Conservation (phyloP, 2,797 vertebrate species). For the Sebastes glaucus region DNA sequence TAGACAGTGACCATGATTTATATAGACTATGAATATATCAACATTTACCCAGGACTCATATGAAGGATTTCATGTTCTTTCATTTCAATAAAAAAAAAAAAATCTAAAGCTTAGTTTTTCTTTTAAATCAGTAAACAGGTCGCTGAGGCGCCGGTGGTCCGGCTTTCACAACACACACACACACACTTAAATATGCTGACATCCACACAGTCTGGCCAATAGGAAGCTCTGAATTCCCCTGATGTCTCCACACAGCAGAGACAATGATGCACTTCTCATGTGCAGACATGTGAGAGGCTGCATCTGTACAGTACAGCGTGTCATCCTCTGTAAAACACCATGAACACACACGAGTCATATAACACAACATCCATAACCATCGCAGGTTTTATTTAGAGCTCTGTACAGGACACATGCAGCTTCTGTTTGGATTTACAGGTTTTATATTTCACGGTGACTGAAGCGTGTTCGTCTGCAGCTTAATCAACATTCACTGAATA, state of each 20-base stretch:
- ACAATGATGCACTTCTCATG: background rate
- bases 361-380: background rate
- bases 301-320: background rate
- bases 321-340: background rate
- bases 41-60: background rate
- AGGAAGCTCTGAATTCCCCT: background rate
- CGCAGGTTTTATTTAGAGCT: constrained; percentile 31
- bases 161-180: background rate
- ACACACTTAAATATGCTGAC: background rate
- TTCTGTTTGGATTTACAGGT: background rate
- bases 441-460: background rate
- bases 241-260: background rate
- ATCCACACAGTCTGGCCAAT: background rate
- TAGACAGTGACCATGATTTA: background rate
- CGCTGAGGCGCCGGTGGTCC: background rate
- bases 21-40: background rate
- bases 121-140: background rate
- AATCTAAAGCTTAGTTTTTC: background rate
- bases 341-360: background rate
- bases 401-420: background rate
- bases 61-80: background rate
- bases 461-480: background rate
- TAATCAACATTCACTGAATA: background rate
- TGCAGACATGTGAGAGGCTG: constrained; percentile 17
- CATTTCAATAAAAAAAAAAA: background rate